Percentiles rank a stretch among this genome's conserved stretches.
phyloP scores from a whole-genome alignment of 53 echinoderm and acorn worm species.

The Antedon mediterranea region DNA sequence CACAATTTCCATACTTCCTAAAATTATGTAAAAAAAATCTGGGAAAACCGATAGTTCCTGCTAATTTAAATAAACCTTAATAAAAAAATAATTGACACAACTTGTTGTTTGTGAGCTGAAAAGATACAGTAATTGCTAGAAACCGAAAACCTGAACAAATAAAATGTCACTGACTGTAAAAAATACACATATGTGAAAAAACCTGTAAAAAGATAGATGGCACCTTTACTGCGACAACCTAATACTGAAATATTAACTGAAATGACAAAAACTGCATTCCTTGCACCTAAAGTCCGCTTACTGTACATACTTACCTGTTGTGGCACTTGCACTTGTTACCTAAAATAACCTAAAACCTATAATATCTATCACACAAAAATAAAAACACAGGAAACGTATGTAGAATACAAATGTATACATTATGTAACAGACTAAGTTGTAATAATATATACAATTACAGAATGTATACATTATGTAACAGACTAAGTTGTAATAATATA shows the following conservation, averaged over 20 bases:
- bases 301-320: neutral
- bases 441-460: no score
- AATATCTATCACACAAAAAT: neutral
- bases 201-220: neutral
- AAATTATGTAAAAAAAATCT: no score
- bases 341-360: neutral
- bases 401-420: neutral
- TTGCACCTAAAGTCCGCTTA: neutral
- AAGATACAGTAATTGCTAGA: no score
- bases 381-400: no score
- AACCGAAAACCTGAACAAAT: neutral
- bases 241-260: neutral
- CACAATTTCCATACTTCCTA: no score
- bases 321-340: neutral
- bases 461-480: no score
- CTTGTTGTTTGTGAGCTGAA: no score
- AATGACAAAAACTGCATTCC: neutral
- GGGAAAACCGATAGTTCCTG: no score
- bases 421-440: no score
- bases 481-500: no score
- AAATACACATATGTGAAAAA: neutral
- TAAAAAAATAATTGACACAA: no score
- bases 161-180: neutral
- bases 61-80: no score
- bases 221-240: neutral